Evolutionary conservation across 2,113 vertebrate species (phyloP).

Genomic region (Eira barbara): DNA sequence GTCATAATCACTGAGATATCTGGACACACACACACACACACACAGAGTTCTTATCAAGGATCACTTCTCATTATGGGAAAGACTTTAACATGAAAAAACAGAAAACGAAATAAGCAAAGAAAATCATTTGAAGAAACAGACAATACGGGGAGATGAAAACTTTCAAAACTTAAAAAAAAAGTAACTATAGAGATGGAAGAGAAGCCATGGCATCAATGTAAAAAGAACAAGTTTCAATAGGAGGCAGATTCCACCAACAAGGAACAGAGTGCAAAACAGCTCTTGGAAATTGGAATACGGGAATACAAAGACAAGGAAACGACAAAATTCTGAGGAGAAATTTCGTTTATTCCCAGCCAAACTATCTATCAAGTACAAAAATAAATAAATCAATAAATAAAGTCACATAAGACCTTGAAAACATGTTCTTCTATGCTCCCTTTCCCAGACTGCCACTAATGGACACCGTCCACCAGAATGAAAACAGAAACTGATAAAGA

Average conservation of each 20-base stretch:
- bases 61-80: background rate
- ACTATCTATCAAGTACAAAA: background rate
- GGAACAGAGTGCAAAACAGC: background rate
- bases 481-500: background rate
- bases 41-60: background rate
- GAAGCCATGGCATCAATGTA: background rate
- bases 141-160: background rate
- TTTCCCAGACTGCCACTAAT: background rate
- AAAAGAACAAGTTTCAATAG: background rate
- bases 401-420: background rate
- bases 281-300: background rate
- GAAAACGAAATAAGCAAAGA: background rate
- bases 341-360: background rate
- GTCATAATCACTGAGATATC: background rate
- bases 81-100: background rate
- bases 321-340: background rate
- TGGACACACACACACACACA: background rate
- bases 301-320: background rate
- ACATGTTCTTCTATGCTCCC: background rate
- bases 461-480: background rate
- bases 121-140: background rate
- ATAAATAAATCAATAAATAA: background rate
- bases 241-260: background rate
- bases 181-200: background rate
- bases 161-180: background rate